These are phyloP conservation scores for Hypomecis punctinalis DNA, from an alignment of 2,888 invertebrate species.

Conservation along the genomic window DNA sequence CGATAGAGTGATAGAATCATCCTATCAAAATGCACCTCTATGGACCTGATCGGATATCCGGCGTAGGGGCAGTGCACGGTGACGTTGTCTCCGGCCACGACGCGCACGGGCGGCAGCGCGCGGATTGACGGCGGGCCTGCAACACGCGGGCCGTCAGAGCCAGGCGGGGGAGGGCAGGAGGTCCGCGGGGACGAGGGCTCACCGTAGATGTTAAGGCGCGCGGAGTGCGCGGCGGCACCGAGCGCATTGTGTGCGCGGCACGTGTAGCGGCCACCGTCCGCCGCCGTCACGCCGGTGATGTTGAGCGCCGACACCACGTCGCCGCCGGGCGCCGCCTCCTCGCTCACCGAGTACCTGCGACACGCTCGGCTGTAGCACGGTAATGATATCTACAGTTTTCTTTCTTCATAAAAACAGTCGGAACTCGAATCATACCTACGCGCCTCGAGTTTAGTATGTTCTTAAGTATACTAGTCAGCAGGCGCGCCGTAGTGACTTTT, in stretches of 20 bases:
- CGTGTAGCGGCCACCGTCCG: conserved; percentile 93
- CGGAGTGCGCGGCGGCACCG: conserved; percentile 89
- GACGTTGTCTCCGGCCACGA: conserved; percentile 91
- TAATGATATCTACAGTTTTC: too few species aligned
- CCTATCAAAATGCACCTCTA: conserved; percentile 79
- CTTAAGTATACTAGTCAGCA: too few species aligned
- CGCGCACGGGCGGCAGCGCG: conserved; percentile 88
- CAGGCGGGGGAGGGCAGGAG: conserved; percentile 48
- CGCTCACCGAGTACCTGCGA: conserved; percentile 88
- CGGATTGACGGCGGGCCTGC: conserved; percentile 89
- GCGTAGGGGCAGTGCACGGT: conserved; percentile 93
- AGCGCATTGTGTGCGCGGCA: conserved; percentile 90
- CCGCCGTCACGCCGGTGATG: conserved; percentile 88
- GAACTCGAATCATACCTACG: too few species aligned
- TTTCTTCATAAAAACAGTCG: too few species aligned
- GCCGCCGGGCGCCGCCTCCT: conserved; percentile 90
- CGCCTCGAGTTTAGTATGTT: too few species aligned
- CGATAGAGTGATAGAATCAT: conserved; percentile 61
- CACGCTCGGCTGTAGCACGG: background rate
- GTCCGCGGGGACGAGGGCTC: conserved; percentile 85
- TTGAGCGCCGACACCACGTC: conserved; percentile 93
- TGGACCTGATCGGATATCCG: conserved; percentile 91
- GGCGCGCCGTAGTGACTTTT: too few species aligned
- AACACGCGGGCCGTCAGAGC: background rate
- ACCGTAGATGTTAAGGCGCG: conserved; percentile 92